Percentiles rank a stretch among this genome's conserved stretches.
phyloP scores from a whole-genome alignment of 1,140 invertebrate species.

The Chymomyza costata region DNA sequence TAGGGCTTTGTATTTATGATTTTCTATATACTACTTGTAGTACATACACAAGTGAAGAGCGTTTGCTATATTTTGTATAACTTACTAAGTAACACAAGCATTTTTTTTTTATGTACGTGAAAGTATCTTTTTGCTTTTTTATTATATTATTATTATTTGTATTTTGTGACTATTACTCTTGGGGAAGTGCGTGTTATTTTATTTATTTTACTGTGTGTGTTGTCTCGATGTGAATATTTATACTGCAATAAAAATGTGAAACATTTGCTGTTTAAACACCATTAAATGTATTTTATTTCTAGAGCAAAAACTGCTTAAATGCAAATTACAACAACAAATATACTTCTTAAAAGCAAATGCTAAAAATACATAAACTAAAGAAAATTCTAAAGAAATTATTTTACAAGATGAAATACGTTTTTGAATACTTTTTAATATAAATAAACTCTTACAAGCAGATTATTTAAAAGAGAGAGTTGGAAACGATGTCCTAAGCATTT shows the following conservation, averaged over 20 bases:
- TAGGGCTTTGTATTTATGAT: constrained; percentile 22
- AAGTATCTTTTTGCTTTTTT: constrained; percentile 20
- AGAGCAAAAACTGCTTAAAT: no score
- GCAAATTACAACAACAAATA: no score
- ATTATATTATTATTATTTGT: no score
- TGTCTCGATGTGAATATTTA: constrained; percentile 48
- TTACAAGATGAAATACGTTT: no score
- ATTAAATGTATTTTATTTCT: no score
- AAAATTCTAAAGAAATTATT: no score
- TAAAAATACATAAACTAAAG: no score
- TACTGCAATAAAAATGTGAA: constrained; percentile 23
- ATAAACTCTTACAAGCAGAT: no score
- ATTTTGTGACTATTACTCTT: constrained; percentile 13
- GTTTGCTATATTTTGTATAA: constrained; percentile 37
- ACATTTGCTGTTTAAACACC: constrained; percentile 48
- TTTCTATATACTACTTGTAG: constrained; percentile 22
- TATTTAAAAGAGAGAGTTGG: no score
- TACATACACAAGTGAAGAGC: constrained; percentile 32
- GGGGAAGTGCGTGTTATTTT: constrained; percentile 38
- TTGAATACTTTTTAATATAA: no score
- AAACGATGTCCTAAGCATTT: no score
- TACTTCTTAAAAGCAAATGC: no score
- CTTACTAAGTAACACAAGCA: constrained; percentile 31
- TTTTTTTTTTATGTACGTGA: constrained; percentile 17
- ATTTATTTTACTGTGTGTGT: constrained; percentile 48